Evolutionary conservation across 2,888 invertebrate genomes (phyloP).

Genomic region (Tiphia femorata): DNA sequence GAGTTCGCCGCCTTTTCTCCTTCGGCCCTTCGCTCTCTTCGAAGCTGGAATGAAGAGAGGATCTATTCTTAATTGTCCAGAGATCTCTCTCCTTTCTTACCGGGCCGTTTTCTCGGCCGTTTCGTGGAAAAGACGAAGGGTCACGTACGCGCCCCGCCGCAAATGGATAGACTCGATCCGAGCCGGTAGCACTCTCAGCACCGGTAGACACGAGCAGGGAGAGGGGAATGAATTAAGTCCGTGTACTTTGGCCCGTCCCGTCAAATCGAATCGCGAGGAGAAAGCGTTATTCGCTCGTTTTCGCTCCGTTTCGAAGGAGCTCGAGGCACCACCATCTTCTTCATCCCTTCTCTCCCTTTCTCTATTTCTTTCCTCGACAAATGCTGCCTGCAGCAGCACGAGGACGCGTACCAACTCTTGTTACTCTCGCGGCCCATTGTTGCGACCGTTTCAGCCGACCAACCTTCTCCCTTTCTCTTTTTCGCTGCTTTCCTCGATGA

Average conservation of each 20-base stretch:
- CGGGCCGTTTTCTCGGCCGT: background rate
- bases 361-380: no score
- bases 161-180: constrained; percentile 15
- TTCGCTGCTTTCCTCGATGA: no score
- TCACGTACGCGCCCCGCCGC: constrained; percentile 7
- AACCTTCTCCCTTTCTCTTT: no score
- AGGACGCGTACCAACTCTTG: background rate
- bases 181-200: no score
- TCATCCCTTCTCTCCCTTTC: constrained; percentile 26
- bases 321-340: constrained; percentile 18
- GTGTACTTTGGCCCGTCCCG: constrained; percentile 21
- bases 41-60: no score
- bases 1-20: background rate
- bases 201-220: constrained; percentile 4
- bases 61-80: constrained; percentile 31
- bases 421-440: constrained; percentile 18
- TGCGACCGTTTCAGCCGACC: constrained; percentile 19
- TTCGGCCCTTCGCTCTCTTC: no score
- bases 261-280: constrained; percentile 28
- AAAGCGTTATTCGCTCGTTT: constrained; percentile 27
- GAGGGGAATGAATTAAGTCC: constrained; percentile 29
- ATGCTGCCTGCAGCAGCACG: no score
- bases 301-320: constrained; percentile 20
- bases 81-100: constrained; percentile 7
- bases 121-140: constrained; percentile 3